Base-by-base conservation (phyloP, 2,888 invertebrate species). In the Brachynemurus nebulosus region DNA sequence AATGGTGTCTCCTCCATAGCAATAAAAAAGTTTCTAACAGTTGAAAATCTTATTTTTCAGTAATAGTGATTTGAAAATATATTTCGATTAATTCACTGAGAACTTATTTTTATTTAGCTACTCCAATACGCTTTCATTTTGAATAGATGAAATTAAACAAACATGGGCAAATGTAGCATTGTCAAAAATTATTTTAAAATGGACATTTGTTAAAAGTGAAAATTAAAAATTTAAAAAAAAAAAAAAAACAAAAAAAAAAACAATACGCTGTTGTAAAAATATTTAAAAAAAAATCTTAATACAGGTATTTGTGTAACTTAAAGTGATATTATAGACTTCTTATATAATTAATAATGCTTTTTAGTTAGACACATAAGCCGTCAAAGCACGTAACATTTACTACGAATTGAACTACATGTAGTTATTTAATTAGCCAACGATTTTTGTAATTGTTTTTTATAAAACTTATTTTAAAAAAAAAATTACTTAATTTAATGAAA, bases 241-340 rank as follows among this genome's bases (percentile, higher is more conserved):
- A 30, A 30, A 12, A 30, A 7, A 7, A 30, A 30, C 30, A 12
- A n/a, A 27, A 30, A 30, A 30, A 30, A 30, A 30, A 12, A 30
- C 30, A 12, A 14, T 30, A 30, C 14, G 14, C 2, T 12, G 30
- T 30, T 30, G n/a, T 7, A 7, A 7, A 30, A 12, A 30, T 12
- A 30, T 30, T 30, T 30, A 30, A 37, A 18, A 37, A 19, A 37
- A 37, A 19, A 37, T 18, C 18, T 37, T 37, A 18, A 37, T 37
- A 37, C 37, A 37, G 37, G 37, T 37, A 37, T 37, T 37, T 40
- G 40, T 40, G 40, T 17, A 40, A 40, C 40, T 27, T 25, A 40
- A 40, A 40, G 40, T 40, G 40, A 40, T 40, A 40, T 40, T 40
- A 25, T 27, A 40, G 40, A 40, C 40, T 40, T 40, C 17, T 38